Evolutionary conservation across 1,140 invertebrate genomes (phyloP).

Genomic region (Ganaspis sp.): DNA sequence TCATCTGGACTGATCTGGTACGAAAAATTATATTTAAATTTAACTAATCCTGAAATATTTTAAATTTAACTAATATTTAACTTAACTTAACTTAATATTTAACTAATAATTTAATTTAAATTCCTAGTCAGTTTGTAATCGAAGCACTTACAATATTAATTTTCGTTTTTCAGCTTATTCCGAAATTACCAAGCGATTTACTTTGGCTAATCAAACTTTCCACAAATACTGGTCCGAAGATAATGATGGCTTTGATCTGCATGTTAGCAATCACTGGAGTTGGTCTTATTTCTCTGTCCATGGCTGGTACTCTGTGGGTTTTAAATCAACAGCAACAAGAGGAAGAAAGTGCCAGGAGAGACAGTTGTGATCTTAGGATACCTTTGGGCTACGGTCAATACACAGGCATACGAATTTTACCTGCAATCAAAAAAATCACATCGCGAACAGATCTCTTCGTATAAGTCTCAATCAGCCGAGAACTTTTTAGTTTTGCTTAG

Average conservation of each 20-base stretch:
- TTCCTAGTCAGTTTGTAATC: conserved; percentile 23
- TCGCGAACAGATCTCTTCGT: conserved; percentile 67
- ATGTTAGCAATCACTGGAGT: conserved; percentile 59
- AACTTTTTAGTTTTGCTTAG: background rate
- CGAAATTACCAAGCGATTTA: conserved; percentile 49
- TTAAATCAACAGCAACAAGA: conserved; percentile 63
- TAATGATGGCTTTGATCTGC: conserved; percentile 59
- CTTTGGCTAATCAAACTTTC: conserved; percentile 52
- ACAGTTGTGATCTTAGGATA: conserved; percentile 69
- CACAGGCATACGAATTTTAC: conserved; percentile 69
- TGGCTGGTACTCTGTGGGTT: conserved; percentile 58
- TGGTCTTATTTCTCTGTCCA: conserved; percentile 54
- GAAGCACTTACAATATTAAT: too few relatives aligned
- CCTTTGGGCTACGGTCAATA: conserved; percentile 71
- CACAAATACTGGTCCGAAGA: conserved; percentile 54
- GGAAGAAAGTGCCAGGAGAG: conserved; percentile 53
- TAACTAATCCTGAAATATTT: too few relatives aligned
- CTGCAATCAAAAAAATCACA: conserved; percentile 70
- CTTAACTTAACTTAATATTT: too few relatives aligned
- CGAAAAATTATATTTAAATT: conserved; percentile 52
- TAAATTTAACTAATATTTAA: too few relatives aligned
- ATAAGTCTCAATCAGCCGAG: background rate
- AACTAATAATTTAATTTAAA: too few relatives aligned
- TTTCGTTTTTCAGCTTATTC: conserved; percentile 62
- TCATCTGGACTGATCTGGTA: conserved; percentile 82